phyloP scores from a whole-genome alignment of 2,888 invertebrate genomes.

The Aricia artaxerxes region DNA sequence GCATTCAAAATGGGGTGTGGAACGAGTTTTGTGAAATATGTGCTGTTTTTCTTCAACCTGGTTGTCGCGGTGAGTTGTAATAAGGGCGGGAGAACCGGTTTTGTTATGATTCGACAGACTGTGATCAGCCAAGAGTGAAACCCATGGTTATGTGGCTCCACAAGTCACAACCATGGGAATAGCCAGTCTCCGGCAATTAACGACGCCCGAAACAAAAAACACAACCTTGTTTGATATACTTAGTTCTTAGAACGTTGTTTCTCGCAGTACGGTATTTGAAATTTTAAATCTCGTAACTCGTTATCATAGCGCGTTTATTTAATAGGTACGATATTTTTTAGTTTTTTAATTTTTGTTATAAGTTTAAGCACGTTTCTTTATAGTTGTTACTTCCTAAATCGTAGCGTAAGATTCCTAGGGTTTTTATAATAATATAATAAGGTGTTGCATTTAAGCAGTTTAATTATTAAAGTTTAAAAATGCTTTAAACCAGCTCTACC shows the following conservation, averaged over 20 bases:
- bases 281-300: constrained; percentile 1
- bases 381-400: background rate
- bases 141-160: constrained; percentile 46
- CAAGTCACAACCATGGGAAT: constrained; percentile 19
- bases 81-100: constrained; percentile 71
- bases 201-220: constrained; percentile 11
- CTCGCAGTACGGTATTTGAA: background rate
- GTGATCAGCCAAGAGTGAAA: constrained; percentile 64
- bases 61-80: constrained; percentile 86
- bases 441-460: too few species aligned
- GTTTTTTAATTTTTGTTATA: background rate
- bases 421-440: too few species aligned
- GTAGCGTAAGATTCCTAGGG: background rate
- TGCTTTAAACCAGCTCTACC: too few species aligned
- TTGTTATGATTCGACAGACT: constrained; percentile 56
- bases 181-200: constrained; percentile 16
- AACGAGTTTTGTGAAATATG: constrained; percentile 89
- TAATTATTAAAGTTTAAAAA: too few species aligned
- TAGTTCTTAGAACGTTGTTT: background rate
- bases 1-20: constrained; percentile 83
- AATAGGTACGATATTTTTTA: background rate
- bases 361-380: background rate
- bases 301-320: background rate
- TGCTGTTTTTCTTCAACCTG: constrained; percentile 90
- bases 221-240: background rate